Evolutionary conservation across 2,113 vertebrate genomes (phyloP).

Genomic region (Calyptommatus sinebrachiatus): DNA sequence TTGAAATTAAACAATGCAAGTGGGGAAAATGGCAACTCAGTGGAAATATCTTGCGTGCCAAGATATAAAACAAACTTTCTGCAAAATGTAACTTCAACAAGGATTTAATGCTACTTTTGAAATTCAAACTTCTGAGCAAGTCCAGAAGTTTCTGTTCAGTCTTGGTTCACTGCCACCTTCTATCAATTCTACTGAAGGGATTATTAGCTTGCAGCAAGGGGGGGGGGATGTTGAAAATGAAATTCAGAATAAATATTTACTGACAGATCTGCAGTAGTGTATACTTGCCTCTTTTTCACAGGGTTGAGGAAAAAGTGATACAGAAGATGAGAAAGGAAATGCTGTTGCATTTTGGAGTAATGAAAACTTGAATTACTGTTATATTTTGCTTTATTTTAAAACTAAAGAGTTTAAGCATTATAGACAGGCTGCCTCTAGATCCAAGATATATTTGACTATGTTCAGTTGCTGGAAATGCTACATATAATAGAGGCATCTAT

Average conservation of each 20-base stretch:
- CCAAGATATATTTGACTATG: no score
- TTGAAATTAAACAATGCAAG: slow-evolving; percentile 28
- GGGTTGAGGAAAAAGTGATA: background rate
- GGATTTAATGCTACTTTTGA: slow-evolving; percentile 35
- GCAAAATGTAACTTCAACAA: slow-evolving; percentile 41
- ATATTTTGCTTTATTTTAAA: no score
- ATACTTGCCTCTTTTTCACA: slow-evolving; percentile 11
- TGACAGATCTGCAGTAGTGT: slow-evolving; percentile 19
- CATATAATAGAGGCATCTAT: no score
- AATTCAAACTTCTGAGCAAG: slow-evolving; percentile 35
- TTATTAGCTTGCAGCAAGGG: slow-evolving; percentile 3
- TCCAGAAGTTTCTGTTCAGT: slow-evolving; percentile 39
- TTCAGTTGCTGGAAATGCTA: no score
- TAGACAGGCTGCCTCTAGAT: no score
- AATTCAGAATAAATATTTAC: slow-evolving; percentile 34
- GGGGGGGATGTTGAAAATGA: slow-evolving; percentile 29
- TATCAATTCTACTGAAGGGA: slow-evolving; percentile 6
- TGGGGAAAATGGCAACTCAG: background rate
- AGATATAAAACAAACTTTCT: slow-evolving; percentile 10
- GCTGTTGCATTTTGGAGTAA: accelerated
- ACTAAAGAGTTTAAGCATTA: no score
- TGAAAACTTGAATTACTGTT: background rate
- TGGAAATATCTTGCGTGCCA: slow-evolving; percentile 14
- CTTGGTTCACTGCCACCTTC: slow-evolving; percentile 22
- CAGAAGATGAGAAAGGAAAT: background rate